Evolutionary conservation across 2,797 vertebrate genomes (phyloP).

Genomic region (Megalops cyprinoides): DNA sequence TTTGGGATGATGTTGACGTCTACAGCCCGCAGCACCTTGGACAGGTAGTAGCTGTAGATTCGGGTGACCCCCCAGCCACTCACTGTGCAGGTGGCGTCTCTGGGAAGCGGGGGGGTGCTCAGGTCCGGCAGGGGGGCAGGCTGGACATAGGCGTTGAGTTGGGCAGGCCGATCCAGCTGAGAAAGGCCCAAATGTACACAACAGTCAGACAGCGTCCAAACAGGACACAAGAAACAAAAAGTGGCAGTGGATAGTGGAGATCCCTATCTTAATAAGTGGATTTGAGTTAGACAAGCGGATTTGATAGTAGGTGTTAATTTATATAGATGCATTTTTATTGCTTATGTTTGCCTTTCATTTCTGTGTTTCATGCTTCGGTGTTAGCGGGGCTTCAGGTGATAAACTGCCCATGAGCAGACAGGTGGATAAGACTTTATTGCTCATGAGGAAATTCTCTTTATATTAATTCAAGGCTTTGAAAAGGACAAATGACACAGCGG

Average conservation of each 20-base stretch:
- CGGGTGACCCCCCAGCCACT: conserved; percentile 78
- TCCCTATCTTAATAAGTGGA: background rate
- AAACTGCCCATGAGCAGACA: no score
- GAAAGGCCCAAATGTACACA: background rate
- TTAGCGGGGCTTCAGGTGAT: no score
- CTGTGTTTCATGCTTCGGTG: no score
- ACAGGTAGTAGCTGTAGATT: conserved; percentile 63
- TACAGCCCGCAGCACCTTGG: conserved; percentile 67
- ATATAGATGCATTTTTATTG: no score
- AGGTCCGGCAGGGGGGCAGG: conserved; percentile 49
- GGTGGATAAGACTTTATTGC: no score
- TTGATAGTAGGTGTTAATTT: no score
- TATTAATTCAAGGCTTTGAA: no score
- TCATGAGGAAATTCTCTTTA: no score
- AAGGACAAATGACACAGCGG: no score
- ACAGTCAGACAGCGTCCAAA: background rate
- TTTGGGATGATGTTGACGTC: conserved; percentile 64
- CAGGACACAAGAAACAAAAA: background rate
- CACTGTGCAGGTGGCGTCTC: conserved; percentile 61
- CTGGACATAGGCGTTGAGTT: conserved; percentile 52
- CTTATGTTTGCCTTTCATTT: no score
- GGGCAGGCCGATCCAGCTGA: conserved; percentile 67
- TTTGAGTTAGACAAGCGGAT: background rate
- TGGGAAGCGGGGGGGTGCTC: conserved; percentile 15
- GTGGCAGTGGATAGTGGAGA: no score